Conservation (phyloP, 2,888 invertebrate genomes). For the Apocheima hispidaria region DNA sequence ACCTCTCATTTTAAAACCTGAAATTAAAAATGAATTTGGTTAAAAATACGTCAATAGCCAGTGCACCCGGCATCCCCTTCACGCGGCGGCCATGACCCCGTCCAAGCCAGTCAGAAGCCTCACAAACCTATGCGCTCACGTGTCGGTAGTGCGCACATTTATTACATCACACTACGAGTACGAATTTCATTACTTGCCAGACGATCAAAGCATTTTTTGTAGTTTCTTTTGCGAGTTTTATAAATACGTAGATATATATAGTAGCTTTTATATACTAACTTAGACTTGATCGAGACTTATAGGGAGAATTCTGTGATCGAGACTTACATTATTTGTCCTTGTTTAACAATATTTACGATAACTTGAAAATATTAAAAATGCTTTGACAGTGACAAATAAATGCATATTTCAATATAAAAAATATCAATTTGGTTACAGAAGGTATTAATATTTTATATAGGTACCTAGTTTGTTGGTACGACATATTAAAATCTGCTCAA, state of each 20-base stretch:
- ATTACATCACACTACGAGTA: neutral
- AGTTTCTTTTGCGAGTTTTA: neutral
- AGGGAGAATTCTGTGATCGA: too few relatives aligned
- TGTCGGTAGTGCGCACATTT: neutral
- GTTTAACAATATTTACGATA: too few relatives aligned
- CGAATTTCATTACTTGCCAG: neutral
- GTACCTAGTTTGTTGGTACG: neutral
- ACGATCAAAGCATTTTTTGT: neutral
- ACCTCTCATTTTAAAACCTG: constrained; percentile 6
- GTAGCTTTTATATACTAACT: too few relatives aligned
- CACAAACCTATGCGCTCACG: neutral
- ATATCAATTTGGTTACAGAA: too few relatives aligned
- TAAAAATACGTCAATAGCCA: constrained; percentile 1
- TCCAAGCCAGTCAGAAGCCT: neutral
- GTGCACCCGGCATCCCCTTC: constrained; percentile 13
- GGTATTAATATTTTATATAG: neutral
- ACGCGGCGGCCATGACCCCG: constrained; percentile 10
- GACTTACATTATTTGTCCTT: too few relatives aligned
- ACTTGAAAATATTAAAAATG: too few relatives aligned
- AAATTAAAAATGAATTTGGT: neutral
- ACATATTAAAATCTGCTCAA: neutral
- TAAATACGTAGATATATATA: too few relatives aligned
- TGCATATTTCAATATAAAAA: too few relatives aligned
- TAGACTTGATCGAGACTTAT: too few relatives aligned
- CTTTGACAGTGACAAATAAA: too few relatives aligned